Evolutionary conservation across 2,113 vertebrate genomes (phyloP).

Genomic region (Aspidoscelis tigris): DNA sequence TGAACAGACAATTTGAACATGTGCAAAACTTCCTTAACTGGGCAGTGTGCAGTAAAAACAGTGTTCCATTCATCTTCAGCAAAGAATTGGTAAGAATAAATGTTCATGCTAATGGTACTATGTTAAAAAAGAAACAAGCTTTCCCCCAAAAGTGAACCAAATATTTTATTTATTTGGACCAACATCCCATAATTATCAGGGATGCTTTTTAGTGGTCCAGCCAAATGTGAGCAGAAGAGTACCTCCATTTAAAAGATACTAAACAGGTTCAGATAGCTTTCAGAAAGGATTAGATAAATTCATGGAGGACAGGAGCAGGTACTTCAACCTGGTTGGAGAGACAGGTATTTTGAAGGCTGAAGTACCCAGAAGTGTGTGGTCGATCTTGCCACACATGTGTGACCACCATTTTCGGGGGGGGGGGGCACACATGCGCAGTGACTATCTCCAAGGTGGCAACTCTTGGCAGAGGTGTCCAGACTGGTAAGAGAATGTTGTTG

Average conservation of each 20-base stretch:
- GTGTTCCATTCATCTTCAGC: conserved; percentile 94
- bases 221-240: not conserved
- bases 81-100: conserved; percentile 88
- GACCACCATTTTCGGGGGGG: too few relatives aligned
- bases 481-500: too few relatives aligned
- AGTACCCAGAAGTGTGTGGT: too few relatives aligned
- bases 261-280: not conserved
- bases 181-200: not conserved
- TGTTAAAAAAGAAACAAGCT: not conserved
- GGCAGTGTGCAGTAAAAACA: conserved; percentile 90
- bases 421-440: too few relatives aligned
- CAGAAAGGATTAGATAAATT: too few relatives aligned
- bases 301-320: too few relatives aligned
- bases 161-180: not conserved
- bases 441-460: too few relatives aligned
- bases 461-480: too few relatives aligned
- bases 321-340: too few relatives aligned
- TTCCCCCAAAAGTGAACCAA: not conserved
- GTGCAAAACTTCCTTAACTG: conserved; percentile 97
- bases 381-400: too few relatives aligned
- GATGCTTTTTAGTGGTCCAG: not conserved
- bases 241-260: not conserved
- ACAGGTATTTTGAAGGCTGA: too few relatives aligned
- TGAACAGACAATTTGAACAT: conserved; percentile 92
- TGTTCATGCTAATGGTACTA: conserved; percentile 4